Evolutionary conservation across 2,797 vertebrate genomes (phyloP), one percentile per base, ranked within the genome.

Genomic region (Champsocephalus gunnari): DNA sequence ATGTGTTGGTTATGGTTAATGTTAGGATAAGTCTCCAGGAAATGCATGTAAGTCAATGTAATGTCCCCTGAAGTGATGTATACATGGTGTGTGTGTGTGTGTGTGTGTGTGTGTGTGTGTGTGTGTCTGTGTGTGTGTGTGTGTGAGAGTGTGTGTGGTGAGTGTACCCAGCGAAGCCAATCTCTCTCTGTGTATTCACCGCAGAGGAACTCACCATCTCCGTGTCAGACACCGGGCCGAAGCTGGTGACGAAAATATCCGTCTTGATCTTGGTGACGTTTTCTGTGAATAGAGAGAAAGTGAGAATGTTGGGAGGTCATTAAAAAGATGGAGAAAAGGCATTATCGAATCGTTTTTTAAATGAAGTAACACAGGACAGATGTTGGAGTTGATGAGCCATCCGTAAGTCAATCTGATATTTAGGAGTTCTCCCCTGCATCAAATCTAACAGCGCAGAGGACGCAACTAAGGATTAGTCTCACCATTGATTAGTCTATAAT

Each of bases 201-300:
- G 21, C 2, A 19, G 56, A 55, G 8, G 0, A 79, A 96, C 96
- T 93, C 96, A 98, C 97, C 97, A 98, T 98, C 92, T 98, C 96
- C 0, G 96, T 98, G 92, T 98, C 97, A 3, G 97, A 98, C 80
- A 98, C 97, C 0, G 97, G 97, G 53, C 97, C 97, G 21, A 98
- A 98, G 92, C 97, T 98, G 86, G 97, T 98, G 72, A 98, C 97
- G 28, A 97, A 97, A 89, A 98, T 98, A 84, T 98, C 96, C 0
- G 97, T 98, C 93, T 96, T 95, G 92, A 98, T 97, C 92, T 97
- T 96, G 0, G 97, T 98, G 92, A 98, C 96, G 57, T 96, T 95
- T 78, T 98, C 97, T 98, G 94, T 78, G 85, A 93, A 62, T 32
- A 85, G 72, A 83, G 47, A 8, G 60, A 5, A 79, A 17, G 5